Evolutionary conservation across 2,797 vertebrate species (phyloP).

Genomic region (Pteropus rufus): DNA sequence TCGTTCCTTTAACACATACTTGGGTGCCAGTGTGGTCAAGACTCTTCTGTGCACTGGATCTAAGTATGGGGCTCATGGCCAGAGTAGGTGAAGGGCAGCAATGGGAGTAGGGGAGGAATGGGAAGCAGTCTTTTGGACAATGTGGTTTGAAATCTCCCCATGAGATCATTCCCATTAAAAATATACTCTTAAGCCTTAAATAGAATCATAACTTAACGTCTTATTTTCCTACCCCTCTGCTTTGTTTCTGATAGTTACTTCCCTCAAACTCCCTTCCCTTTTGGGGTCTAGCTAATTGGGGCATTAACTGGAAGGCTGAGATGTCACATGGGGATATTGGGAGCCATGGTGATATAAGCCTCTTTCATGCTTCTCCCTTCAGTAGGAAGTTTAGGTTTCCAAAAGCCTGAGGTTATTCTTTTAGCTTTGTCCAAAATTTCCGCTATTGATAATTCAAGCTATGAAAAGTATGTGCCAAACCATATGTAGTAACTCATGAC

Average conservation of each 20-base stretch:
- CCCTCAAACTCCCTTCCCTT: not conserved
- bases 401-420: not conserved
- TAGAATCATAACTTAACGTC: not conserved
- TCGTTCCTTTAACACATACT: not conserved
- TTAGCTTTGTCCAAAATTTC: not conserved
- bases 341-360: not conserved
- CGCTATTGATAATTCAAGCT: constrained; percentile 35
- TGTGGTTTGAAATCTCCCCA: not conserved
- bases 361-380: not conserved
- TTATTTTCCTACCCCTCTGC: not conserved
- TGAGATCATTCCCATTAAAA: not conserved
- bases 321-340: not conserved
- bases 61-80: not conserved
- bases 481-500: constrained; percentile 82
- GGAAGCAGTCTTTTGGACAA: not conserved
- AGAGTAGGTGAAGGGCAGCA: not conserved
- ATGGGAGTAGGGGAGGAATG: too few species aligned
- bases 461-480: constrained; percentile 61
- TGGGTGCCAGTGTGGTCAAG: not conserved
- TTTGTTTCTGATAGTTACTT: not conserved
- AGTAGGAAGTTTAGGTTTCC: not conserved
- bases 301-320: not conserved
- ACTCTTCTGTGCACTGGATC: not conserved
- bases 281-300: not conserved
- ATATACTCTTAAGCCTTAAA: not conserved